phyloP scores from a whole-genome alignment of 2,797 vertebrate species.

The Gallirallus australis region DNA sequence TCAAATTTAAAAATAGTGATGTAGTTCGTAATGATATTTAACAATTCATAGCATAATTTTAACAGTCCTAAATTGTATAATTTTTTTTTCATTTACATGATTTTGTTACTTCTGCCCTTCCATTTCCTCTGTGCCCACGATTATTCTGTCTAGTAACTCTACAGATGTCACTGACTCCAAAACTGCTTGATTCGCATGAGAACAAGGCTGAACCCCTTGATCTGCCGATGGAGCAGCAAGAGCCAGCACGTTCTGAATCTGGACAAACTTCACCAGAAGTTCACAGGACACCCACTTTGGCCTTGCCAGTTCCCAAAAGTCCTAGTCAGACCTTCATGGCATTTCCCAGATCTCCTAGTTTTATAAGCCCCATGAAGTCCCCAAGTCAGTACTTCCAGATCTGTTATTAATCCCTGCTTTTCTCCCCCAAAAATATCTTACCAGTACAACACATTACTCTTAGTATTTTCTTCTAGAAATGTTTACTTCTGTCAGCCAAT shows the following conservation, averaged over 20 bases:
- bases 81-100: slow-evolving; percentile 59
- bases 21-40: slow-evolving; percentile 45
- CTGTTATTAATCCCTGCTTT: slow-evolving; percentile 77
- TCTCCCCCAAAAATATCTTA: slow-evolving; percentile 20
- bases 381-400: slow-evolving; percentile 88
- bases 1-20: neutral
- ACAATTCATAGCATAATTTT: slow-evolving; percentile 42
- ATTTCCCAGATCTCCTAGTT: slow-evolving; percentile 83
- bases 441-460: slow-evolving; percentile 36
- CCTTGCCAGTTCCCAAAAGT: slow-evolving; percentile 79
- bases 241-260: slow-evolving; percentile 71
- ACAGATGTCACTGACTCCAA: slow-evolving; percentile 85
- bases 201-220: slow-evolving; percentile 68
- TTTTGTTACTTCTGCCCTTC: slow-evolving; percentile 73
- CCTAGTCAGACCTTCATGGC: slow-evolving; percentile 78
- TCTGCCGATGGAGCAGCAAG: slow-evolving; percentile 66
- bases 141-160: slow-evolving; percentile 84
- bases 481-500: slow-evolving; percentile 51
- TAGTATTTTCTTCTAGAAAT: slow-evolving; percentile 61
- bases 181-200: slow-evolving; percentile 79
- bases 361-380: slow-evolving; percentile 85
- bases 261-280: slow-evolving; percentile 70
- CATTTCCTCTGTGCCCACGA: slow-evolving; percentile 63
- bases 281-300: slow-evolving; percentile 77
- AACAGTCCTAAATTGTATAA: slow-evolving; percentile 41